phyloP scores from a whole-genome alignment of 2,888 invertebrate species.

The Neoascia interrupta region DNA sequence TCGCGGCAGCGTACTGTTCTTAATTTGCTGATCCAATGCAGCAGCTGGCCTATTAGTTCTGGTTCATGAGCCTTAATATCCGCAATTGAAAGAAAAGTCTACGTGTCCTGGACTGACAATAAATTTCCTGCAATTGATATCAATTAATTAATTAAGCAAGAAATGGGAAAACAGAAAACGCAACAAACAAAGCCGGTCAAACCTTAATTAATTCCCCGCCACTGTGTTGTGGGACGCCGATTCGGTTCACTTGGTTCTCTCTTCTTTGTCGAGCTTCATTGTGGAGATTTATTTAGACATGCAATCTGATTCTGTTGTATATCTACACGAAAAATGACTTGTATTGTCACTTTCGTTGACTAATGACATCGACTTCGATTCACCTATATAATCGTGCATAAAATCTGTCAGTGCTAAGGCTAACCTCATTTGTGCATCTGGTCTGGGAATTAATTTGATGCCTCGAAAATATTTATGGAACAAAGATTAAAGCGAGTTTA shows the following conservation, averaged over 20 bases:
- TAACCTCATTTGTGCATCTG: conserved; percentile 15
- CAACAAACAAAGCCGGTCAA: conserved; percentile 21
- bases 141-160: conserved; percentile 35
- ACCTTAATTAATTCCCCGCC: conserved; percentile 37
- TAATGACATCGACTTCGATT: conserved; percentile 20
- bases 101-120: conserved; percentile 10
- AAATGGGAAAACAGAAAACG: not conserved
- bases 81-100: too few species aligned
- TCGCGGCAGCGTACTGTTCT: conserved; percentile 29
- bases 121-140: conserved; percentile 35
- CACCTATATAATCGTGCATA: not conserved
- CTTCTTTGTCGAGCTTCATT: not conserved
- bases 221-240: conserved; percentile 16
- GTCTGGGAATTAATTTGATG: conserved; percentile 37
- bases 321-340: too few species aligned
- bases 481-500: conserved; percentile 42
- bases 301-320: too few species aligned
- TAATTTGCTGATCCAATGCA: conserved; percentile 10
- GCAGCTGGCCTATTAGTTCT: not conserved
- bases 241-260: conserved; percentile 41
- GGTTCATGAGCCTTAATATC: too few species aligned
- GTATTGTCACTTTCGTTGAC: conserved; percentile 35
- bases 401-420: not conserved
- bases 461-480: conserved; percentile 23
- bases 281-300: conserved; percentile 34